Conservation (phyloP, 2,113 vertebrate genomes). For the Myodes glareolus region DNA sequence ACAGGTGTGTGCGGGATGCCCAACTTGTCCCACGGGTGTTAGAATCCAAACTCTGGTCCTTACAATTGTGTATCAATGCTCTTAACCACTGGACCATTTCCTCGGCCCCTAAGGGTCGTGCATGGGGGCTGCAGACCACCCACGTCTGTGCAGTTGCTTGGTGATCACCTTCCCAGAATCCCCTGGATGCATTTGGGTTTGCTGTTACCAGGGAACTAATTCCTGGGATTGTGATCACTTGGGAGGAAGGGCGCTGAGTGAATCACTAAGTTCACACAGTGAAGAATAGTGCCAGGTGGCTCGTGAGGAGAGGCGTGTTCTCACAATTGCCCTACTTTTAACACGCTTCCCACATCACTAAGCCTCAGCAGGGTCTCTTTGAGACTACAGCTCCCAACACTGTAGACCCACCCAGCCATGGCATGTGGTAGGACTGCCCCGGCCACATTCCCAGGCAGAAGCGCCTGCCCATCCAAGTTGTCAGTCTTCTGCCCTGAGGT, state of each 20-base stretch:
- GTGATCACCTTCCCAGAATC: neutral
- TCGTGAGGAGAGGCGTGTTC: neutral
- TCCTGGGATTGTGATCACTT: neutral
- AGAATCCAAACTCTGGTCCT: neutral
- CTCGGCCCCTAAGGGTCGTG: neutral
- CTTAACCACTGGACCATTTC: neutral
- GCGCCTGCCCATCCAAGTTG: neutral
- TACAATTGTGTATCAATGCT: neutral
- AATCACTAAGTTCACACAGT: neutral
- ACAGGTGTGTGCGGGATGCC: neutral
- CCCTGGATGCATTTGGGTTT: neutral
- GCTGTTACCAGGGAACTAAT: neutral
- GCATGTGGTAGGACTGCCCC: conserved; percentile 63
- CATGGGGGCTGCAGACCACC: neutral
- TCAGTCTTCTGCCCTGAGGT: conserved; percentile 17
- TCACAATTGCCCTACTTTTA: neutral
- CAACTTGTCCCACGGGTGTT: neutral
- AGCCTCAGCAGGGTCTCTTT: neutral
- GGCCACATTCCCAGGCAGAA: conserved; percentile 64
- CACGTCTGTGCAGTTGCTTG: neutral
- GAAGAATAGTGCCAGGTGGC: neutral
- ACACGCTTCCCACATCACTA: neutral
- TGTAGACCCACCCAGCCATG: conserved; percentile 32
- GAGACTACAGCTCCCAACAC: neutral
- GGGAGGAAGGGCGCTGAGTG: neutral